phyloP scores from a whole-genome alignment of 2,113 vertebrate species.

The Pionites leucogaster region DNA sequence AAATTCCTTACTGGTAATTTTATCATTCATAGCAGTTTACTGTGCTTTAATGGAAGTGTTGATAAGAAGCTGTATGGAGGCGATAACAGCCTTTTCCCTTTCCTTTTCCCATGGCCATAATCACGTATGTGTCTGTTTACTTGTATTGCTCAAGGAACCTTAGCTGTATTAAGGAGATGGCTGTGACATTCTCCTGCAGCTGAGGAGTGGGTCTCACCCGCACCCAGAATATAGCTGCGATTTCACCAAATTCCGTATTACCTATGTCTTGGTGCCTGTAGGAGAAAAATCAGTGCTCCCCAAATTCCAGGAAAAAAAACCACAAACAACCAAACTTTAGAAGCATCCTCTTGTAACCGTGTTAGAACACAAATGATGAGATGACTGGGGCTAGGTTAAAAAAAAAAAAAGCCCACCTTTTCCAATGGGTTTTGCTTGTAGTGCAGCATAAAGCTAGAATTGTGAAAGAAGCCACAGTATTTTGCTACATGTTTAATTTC shows the following conservation, averaged over 20 bases:
- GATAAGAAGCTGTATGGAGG: slow-evolving; percentile 50
- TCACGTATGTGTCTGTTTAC: slow-evolving; percentile 6
- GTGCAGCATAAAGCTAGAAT: not conserved
- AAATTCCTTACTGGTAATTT: slow-evolving; percentile 41
- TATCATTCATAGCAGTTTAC: slow-evolving; percentile 27
- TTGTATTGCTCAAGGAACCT: not conserved
- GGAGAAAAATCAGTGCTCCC: not conserved
- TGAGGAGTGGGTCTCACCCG: not conserved
- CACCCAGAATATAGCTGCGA: not conserved
- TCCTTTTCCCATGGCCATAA: not conserved
- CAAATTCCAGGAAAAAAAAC: not conserved
- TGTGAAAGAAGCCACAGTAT: not conserved
- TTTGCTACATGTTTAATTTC: not conserved
- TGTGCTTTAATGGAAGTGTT: slow-evolving; percentile 46
- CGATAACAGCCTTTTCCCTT: slow-evolving; percentile 18
- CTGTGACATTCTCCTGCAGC: not conserved
- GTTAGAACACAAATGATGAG: not conserved
- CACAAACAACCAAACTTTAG: not conserved
- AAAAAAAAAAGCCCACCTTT: not conserved
- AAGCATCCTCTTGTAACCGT: not conserved
- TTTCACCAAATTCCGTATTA: not conserved
- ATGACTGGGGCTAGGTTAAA: not conserved
- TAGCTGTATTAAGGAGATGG: not conserved
- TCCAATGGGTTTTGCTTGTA: not conserved
- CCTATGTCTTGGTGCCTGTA: not conserved